Evolutionary conservation across 23 tunicate genomes (phyloP).

Genomic region (Botrylloides violaceus): DNA sequence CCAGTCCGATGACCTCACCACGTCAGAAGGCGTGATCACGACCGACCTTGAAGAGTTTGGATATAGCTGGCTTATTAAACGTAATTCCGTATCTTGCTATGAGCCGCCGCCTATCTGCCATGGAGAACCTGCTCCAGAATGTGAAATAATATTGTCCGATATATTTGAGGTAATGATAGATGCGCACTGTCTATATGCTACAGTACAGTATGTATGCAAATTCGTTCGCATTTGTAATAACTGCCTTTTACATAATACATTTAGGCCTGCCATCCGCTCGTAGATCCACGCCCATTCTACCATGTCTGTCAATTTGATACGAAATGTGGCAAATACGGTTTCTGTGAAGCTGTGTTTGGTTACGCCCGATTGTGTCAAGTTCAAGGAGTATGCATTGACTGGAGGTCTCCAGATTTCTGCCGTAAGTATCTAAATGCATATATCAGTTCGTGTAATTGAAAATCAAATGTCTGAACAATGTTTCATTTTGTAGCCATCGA

Average conservation of each 20-base stretch:
- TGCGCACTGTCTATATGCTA: too few relatives aligned
- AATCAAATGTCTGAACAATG: too few relatives aligned
- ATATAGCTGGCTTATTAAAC: constrained; percentile 52
- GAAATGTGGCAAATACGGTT: constrained; percentile 65
- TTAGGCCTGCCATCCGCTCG: constrained; percentile 76
- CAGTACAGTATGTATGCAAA: too few relatives aligned
- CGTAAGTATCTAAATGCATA: too few relatives aligned
- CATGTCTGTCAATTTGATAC: constrained; percentile 74
- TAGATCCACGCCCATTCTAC: constrained; percentile 55
- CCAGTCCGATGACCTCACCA: constrained; percentile 78
- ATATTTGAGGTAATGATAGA: constrained; percentile 50
- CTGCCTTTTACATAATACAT: too few relatives aligned
- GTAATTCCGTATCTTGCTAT: constrained; percentile 46
- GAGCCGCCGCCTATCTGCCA: constrained; percentile 30
- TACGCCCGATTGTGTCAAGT: constrained; percentile 71
- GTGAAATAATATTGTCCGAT: constrained; percentile 68
- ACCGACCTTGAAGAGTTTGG: constrained; percentile 70
- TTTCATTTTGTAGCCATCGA: too few relatives aligned
- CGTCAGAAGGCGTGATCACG: constrained; percentile 41
- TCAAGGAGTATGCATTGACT: constrained; percentile 77
- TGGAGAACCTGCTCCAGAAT: constrained; percentile 41
- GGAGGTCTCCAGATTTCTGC: constrained; percentile 78
- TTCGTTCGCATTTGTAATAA: too few relatives aligned
- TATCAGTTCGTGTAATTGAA: too few relatives aligned
- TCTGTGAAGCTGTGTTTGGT: constrained; percentile 83